A percentile compares a stretch with the other conserved stretches of the same genome.
These are phyloP conservation scores for Lichenostomus cassidix DNA, from an alignment of 2,113 vertebrate genomes.

Conservation along the genomic window DNA sequence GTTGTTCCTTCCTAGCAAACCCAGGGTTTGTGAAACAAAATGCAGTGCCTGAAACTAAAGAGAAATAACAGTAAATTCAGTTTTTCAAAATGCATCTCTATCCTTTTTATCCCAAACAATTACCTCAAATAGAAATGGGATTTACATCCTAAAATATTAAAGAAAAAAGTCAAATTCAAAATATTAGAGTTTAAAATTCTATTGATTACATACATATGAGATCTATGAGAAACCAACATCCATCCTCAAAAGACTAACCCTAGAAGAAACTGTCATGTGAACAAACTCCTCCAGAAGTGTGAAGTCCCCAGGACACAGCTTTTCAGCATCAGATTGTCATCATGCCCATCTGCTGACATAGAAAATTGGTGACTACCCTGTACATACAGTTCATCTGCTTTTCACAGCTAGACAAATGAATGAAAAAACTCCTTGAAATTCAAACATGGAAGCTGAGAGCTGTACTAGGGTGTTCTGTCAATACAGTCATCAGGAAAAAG, in stretches of 20 bases:
- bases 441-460: background rate
- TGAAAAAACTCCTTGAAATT: background rate
- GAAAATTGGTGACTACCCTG: background rate
- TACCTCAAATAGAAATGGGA: background rate
- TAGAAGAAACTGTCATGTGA: background rate
- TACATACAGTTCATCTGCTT: background rate
- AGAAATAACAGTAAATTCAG: background rate
- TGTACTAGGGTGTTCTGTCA: background rate
- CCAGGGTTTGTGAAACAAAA: conserved; percentile 70
- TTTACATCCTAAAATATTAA: background rate
- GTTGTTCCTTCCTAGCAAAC: conserved; percentile 77
- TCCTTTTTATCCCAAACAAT: background rate
- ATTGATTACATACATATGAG: background rate
- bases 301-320: background rate
- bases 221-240: background rate
- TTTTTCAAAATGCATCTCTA: background rate
- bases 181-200: background rate
- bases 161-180: background rate
- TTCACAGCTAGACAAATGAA: background rate
- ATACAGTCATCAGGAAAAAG: background rate
- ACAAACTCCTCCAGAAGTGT: background rate
- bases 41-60: conserved; percentile 78
- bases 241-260: background rate
- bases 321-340: background rate
- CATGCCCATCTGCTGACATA: background rate